Evolutionary conservation across 92 coral and sea anemone genomes (phyloP).

Genomic region (Palythoa caribaeorum): DNA sequence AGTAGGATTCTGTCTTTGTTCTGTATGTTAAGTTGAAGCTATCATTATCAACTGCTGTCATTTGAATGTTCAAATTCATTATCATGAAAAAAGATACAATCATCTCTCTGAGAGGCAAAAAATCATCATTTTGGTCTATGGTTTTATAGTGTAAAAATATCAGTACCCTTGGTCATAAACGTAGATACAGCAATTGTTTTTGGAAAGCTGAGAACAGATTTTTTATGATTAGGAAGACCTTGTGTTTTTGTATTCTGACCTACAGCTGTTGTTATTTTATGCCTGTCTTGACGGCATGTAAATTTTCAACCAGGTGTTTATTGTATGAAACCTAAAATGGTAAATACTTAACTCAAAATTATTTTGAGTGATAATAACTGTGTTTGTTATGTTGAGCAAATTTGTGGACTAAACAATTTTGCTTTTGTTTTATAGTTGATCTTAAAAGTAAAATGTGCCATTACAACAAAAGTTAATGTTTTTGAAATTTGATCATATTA

Average conservation of each 20-base stretch:
- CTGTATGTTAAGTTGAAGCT: neutral
- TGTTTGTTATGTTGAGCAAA: neutral
- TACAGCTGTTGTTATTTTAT: slow-evolving; percentile 23
- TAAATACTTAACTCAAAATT: slow-evolving; percentile 22
- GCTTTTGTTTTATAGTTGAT: neutral
- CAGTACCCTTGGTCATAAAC: neutral
- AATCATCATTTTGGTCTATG: neutral
- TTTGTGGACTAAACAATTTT: slow-evolving; percentile 1
- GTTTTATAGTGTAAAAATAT: neutral
- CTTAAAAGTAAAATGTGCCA: neutral
- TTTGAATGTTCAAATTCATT: neutral
- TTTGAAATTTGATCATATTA: neutral
- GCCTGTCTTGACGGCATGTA: slow-evolving; percentile 18
- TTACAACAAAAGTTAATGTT: neutral
- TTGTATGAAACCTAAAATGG: slow-evolving; percentile 14
- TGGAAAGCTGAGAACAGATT: slow-evolving; percentile 6
- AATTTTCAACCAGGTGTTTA: slow-evolving; percentile 45
- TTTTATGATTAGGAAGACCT: neutral
- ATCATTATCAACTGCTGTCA: slow-evolving; percentile 1
- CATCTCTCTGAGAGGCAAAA: neutral
- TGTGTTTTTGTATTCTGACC: slow-evolving; percentile 12
- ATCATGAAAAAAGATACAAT: neutral
- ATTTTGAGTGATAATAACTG: slow-evolving; percentile 16
- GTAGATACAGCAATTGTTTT: neutral
- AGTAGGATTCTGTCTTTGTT: slow-evolving; percentile 7